Evolutionary conservation across 2,797 vertebrate genomes (phyloP).

Genomic region (Clarias laeviceps): DNA sequence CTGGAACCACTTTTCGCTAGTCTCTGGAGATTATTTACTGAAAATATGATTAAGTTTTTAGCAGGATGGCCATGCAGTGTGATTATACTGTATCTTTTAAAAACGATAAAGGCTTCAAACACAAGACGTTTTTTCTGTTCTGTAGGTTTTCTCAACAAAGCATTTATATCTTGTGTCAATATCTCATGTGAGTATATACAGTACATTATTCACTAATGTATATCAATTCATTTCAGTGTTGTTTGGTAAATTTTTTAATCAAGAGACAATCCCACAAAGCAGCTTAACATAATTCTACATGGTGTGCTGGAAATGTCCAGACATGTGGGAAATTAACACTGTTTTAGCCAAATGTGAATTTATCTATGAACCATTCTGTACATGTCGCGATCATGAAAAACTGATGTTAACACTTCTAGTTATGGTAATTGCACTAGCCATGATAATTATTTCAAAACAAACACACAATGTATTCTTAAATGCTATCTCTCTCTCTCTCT

Average conservation of each 20-base stretch:
- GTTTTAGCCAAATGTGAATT: too few relatives aligned
- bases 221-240: background rate
- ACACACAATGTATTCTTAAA: too few relatives aligned
- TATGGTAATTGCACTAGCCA: too few relatives aligned
- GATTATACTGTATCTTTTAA: background rate
- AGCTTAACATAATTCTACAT: background rate
- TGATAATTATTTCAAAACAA: too few relatives aligned
- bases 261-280: background rate
- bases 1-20: conserved; percentile 27
- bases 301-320: too few relatives aligned
- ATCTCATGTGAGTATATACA: background rate
- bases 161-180: background rate
- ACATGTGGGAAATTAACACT: too few relatives aligned
- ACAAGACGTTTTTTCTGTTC: background rate
- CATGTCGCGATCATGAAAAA: too few relatives aligned
- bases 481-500: too few relatives aligned
- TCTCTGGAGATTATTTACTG: conserved; percentile 24
- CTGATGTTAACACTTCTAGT: too few relatives aligned
- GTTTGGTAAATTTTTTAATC: background rate
- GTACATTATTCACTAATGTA: background rate
- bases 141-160: background rate
- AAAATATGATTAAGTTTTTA: conserved; percentile 53
- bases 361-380: too few relatives aligned
- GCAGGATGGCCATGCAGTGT: conserved; percentile 62
- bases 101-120: conserved; percentile 1